Percentiles rank a stretch among this genome's conserved stretches.
Conservation (phyloP, 2,888 invertebrate species). For the Pomacea canaliculata region DNA sequence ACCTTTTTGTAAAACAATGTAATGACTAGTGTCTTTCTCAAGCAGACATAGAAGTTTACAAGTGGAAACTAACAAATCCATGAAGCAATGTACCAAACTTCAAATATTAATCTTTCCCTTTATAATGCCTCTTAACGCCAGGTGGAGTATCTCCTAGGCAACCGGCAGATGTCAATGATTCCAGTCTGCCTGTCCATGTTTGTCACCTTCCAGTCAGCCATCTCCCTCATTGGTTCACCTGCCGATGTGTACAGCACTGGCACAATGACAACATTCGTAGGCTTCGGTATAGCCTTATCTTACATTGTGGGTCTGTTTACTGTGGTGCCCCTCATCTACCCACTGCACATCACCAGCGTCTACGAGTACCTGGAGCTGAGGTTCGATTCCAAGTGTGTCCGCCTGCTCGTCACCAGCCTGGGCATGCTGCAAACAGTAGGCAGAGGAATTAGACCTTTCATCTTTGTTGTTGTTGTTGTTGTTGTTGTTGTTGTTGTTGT, state of each 20-base stretch:
- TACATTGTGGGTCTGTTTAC: conserved; percentile 36
- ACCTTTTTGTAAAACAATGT: too few species aligned
- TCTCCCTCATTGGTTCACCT: conserved; percentile 47
- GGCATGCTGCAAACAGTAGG: too few species aligned
- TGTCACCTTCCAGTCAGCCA: conserved; percentile 53
- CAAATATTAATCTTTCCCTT: too few species aligned
- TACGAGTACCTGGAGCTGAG: conserved; percentile 49
- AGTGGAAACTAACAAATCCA: too few species aligned
- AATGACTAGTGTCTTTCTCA: too few species aligned
- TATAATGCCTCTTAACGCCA: background rate
- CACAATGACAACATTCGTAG: conserved; percentile 36
- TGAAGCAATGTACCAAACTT: too few species aligned
- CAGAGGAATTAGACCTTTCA: too few species aligned
- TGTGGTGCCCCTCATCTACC: conserved; percentile 45
- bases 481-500: too few species aligned
- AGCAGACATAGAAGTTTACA: too few species aligned
- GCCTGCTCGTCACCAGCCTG: too few species aligned
- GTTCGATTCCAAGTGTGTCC: conserved; percentile 34
- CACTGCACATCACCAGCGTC: conserved; percentile 47
- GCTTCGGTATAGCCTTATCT: conserved; percentile 31
- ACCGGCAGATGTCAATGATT: conserved; percentile 38
- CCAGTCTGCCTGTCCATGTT: conserved; percentile 53
- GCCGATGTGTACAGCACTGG: conserved; percentile 45
- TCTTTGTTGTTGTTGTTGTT: too few species aligned
- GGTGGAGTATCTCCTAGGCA: conserved; percentile 49